phyloP scores from a whole-genome alignment of 2,113 vertebrate species.

The Tenrec ecaudatus region DNA sequence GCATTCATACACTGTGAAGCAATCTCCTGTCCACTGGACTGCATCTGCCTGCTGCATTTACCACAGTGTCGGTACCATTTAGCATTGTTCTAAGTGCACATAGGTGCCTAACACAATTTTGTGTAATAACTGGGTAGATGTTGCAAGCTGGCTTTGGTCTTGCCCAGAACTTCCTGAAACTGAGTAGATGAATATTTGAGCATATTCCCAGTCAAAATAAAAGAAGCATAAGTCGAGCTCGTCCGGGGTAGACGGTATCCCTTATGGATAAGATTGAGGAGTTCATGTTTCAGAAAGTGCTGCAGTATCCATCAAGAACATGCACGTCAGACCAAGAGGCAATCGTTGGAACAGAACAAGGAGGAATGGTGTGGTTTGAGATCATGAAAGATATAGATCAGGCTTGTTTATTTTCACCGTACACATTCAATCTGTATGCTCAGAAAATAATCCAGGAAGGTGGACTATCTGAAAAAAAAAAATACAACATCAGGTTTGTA shows the following conservation, averaged over 20 bases:
- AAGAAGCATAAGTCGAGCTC: background rate
- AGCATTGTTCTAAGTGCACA: background rate
- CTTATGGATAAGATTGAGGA: too few relatives aligned
- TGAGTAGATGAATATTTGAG: conserved; percentile 1
- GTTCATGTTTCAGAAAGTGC: too few relatives aligned
- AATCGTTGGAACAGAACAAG: too few relatives aligned
- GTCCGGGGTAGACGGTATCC: background rate
- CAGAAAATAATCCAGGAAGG: too few relatives aligned
- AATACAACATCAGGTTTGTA: too few relatives aligned
- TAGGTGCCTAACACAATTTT: background rate
- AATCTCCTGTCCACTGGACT: background rate
- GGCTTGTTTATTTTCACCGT: too few relatives aligned
- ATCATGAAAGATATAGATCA: too few relatives aligned
- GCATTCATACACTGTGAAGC: background rate
- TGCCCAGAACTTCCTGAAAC: background rate
- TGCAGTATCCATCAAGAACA: too few relatives aligned
- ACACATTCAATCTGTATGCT: too few relatives aligned
- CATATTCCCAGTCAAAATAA: background rate
- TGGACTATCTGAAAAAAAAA: too few relatives aligned
- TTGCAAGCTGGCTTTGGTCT: background rate
- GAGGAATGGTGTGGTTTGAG: too few relatives aligned
- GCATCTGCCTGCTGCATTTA: background rate
- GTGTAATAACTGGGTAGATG: background rate
- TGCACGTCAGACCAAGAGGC: too few relatives aligned
- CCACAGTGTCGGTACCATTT: background rate